phyloP scores from a whole-genome alignment of 64 coral and sea anemone species.

The Actinia tenebrosa region DNA sequence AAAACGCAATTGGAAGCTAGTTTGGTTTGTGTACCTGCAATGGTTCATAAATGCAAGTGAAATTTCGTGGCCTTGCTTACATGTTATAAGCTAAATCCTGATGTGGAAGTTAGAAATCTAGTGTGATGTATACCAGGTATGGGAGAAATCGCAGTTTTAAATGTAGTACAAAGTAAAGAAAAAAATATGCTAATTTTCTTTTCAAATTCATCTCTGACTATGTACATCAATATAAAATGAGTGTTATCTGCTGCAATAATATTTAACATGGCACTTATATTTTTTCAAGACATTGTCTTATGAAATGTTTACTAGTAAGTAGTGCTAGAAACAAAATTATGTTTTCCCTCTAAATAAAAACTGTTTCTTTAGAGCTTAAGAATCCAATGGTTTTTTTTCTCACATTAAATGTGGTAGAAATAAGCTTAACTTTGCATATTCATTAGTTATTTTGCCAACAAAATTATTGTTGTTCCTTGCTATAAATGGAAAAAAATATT shows the following conservation, averaged over 20 bases:
- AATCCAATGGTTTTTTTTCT: neutral
- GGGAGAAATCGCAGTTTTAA: neutral
- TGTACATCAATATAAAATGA: neutral
- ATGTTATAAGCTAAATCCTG: neutral
- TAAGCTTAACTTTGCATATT: neutral
- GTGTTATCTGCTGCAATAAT: neutral
- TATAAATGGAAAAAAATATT: too few species aligned
- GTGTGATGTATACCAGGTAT: neutral
- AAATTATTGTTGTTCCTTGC: too few species aligned
- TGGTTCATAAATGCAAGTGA: neutral
- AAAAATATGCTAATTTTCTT: neutral
- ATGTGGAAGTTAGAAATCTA: too few species aligned
- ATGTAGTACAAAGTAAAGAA: neutral
- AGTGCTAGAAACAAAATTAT: neutral
- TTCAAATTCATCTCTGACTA: neutral
- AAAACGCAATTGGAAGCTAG: too few species aligned
- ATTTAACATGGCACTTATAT: neutral
- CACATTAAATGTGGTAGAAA: neutral
- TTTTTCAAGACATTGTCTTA: neutral
- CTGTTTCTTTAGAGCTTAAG: neutral
- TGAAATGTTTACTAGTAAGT: neutral
- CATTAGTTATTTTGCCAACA: neutral
- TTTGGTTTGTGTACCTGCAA: neutral
- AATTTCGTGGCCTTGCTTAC: neutral
- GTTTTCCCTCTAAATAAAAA: neutral